Conservation (phyloP, 2,888 invertebrate genomes). For the Ctenicera cuprea region DNA sequence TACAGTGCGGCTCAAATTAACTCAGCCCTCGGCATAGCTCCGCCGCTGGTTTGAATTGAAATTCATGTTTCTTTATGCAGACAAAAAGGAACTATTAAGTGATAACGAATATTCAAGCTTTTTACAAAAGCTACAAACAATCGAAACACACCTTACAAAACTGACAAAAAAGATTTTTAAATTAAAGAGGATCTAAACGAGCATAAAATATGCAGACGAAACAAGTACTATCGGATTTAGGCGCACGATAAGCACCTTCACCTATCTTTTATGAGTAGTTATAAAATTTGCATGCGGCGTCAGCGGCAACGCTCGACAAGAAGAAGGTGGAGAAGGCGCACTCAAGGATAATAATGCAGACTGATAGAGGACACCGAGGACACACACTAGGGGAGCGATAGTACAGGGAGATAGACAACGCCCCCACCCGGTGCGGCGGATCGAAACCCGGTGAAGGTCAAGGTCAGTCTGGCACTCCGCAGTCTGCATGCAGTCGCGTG, state of each 20-base stretch:
- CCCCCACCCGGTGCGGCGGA: constrained; percentile 56
- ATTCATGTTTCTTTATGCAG: too few species aligned
- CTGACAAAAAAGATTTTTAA: background rate
- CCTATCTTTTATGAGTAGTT: constrained; percentile 35
- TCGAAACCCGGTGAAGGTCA: constrained; percentile 63
- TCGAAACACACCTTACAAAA: too few species aligned
- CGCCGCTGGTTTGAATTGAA: too few species aligned
- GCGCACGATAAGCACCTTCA: constrained; percentile 27
- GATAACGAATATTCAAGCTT: too few species aligned
- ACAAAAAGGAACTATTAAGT: too few species aligned
- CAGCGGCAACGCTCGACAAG: constrained; percentile 16
- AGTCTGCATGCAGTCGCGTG: constrained; percentile 56
- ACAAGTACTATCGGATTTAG: constrained; percentile 27
- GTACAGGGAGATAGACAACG: constrained; percentile 53
- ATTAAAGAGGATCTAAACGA: constrained; percentile 7
- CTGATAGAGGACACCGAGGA: constrained; percentile 42
- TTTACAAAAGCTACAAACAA: too few species aligned
- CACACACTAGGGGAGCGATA: constrained; percentile 41
- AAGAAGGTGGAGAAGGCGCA: constrained; percentile 32
- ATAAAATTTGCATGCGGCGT: constrained; percentile 44
- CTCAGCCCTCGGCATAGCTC: too few species aligned
- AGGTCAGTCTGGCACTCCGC: constrained; percentile 62
- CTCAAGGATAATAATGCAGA: constrained; percentile 24
- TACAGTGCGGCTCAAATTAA: too few species aligned
- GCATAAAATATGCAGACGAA: constrained; percentile 25